Conservation (phyloP, 2,797 vertebrate genomes). For the Notamacropus eugenii region DNA sequence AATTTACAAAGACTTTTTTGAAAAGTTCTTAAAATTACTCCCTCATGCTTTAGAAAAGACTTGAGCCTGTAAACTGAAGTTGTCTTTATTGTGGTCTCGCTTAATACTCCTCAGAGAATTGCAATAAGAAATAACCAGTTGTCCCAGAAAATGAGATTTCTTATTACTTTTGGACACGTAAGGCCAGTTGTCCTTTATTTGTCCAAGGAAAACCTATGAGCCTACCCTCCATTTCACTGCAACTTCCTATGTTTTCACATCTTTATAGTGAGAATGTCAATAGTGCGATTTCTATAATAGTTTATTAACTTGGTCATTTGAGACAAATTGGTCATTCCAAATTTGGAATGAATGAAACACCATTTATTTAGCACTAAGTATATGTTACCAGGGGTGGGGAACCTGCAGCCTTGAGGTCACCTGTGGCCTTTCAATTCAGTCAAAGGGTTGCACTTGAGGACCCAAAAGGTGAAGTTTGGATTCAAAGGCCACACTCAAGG, state of each 20-base stretch:
- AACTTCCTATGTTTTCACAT: background rate
- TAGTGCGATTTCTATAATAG: background rate
- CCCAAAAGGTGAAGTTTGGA: too few species aligned
- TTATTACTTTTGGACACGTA: background rate
- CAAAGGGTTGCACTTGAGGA: too few species aligned
- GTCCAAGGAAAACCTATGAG: background rate
- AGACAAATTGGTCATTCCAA: background rate
- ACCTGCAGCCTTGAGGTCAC: too few species aligned
- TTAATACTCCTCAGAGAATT: background rate
- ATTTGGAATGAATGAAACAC: background rate
- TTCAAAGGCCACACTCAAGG: too few species aligned
- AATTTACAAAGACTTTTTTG: background rate
- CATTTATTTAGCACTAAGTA: background rate
- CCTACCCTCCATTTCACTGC: background rate
- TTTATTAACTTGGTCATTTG: background rate
- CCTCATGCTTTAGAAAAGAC: background rate
- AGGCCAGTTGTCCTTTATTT: background rate
- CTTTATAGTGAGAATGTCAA: background rate
- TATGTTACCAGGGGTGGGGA: background rate
- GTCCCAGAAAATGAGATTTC: background rate
- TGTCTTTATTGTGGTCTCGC: background rate
- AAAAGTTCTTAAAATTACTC: background rate
- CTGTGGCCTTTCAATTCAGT: too few species aligned
- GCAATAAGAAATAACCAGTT: background rate
- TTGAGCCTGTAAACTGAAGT: background rate